Base-by-base conservation (phyloP, 2,888 invertebrate species). In the Clitarchus hookeri region DNA sequence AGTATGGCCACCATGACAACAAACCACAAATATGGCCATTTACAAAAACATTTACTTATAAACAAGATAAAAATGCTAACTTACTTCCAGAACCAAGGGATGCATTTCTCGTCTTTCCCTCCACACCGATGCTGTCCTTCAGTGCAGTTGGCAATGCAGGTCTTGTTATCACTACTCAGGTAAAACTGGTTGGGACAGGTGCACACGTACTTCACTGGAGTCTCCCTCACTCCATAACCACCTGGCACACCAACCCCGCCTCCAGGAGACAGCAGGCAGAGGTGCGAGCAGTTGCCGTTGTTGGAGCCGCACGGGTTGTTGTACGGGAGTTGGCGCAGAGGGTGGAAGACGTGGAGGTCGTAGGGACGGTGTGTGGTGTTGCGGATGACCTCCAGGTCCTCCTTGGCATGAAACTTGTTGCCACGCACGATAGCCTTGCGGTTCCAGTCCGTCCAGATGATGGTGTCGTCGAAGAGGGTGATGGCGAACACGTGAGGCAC, bases 401-500 rank as follows among this genome's bases (percentile, higher is more conserved):
- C 88, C 84, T 36, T 82, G 65, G 83, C 85, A 0, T 96, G 96
- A 91, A 97, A 98, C 91, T 99, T 99, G 90, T 98, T 96, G 0
- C 98, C 98, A 89, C 96, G 94, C 88, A 96, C 95, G 85, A 99
- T 96, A 0, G 97, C 97, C 91, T 98, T 98, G 84, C 98, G 92
- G 91, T 99, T 99, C 99, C 99, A 99, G 91, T 99, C 99, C 0
- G 98, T 98, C 98, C 99, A 99, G 92, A 96, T 99, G 27, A 97
- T 94, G 89, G 94, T 95, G 90, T 99, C 98, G 90, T 99, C 99
- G 91, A 99, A 99, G 0, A 99, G 93, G 16, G 97, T 95, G 83
- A 99, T 92, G 0, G 99, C 98, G 90, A 98, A 99, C 0, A 99
- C 98, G 91, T 99, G 99, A 0, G 99, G 99, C 0, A 99, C 98